Conservation (phyloP, 2,797 vertebrate species). For the Gallinago nigripennis region DNA sequence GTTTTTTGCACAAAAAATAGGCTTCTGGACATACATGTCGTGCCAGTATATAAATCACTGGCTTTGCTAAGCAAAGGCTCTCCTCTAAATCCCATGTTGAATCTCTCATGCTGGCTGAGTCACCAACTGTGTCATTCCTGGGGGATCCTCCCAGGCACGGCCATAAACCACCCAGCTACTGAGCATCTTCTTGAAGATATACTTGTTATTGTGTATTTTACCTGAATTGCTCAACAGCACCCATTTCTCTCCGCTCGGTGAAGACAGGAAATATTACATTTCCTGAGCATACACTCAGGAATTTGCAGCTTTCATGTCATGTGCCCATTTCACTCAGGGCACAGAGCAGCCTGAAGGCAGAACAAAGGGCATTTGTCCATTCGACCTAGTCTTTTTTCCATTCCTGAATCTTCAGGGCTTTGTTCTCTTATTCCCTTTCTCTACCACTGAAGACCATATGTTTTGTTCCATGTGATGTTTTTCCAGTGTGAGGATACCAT, state of each 20-base stretch:
- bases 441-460: neutral
- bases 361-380: constrained; percentile 55
- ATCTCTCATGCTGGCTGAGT: neutral
- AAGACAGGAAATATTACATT: neutral
- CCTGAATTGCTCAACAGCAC: neutral
- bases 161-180: neutral
- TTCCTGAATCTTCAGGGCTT: constrained; percentile 26
- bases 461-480: neutral
- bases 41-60: neutral
- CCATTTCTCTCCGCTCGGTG: neutral
- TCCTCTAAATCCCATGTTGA: neutral
- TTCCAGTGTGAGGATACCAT: neutral
- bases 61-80: neutral
- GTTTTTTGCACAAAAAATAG: neutral
- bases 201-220: neutral
- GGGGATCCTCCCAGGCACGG: neutral
- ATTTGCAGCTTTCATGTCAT: neutral
- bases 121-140: neutral
- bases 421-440: neutral
- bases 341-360: constrained; percentile 17
- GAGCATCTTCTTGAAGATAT: neutral
- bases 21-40: neutral
- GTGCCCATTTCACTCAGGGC: constrained; percentile 9
- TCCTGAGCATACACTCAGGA: neutral
- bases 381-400: constrained; percentile 28